Evolutionary conservation across 2,888 invertebrate genomes (phyloP).

Genomic region (Aleiodes testaceus): DNA sequence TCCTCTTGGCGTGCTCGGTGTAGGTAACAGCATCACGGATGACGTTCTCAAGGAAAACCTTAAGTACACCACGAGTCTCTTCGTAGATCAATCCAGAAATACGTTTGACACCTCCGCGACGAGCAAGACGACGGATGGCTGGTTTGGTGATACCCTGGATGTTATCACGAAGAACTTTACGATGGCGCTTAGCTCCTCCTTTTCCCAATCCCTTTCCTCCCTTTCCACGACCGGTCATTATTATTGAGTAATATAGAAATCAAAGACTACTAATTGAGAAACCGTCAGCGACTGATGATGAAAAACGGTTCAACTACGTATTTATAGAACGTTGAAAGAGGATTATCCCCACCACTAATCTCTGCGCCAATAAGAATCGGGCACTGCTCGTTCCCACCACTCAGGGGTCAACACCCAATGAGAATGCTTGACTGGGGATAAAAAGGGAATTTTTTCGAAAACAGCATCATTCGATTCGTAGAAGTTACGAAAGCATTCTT

Average conservation of each 20-base stretch:
- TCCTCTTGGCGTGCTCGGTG: constrained; percentile 90
- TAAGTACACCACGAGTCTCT: constrained; percentile 78
- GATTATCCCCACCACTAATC: background rate
- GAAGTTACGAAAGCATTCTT: background rate
- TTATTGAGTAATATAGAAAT: background rate
- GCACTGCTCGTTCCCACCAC: background rate
- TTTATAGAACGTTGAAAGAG: background rate
- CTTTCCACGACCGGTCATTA: constrained; percentile 87
- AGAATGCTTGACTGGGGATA: background rate
- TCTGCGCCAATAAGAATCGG: background rate
- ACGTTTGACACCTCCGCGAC: constrained; percentile 69
- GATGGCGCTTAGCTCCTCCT: constrained; percentile 87
- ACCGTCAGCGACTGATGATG: no score
- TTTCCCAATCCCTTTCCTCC: constrained; percentile 86
- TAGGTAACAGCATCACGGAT: constrained; percentile 90
- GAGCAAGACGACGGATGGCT: constrained; percentile 83
- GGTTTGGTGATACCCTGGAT: constrained; percentile 88
- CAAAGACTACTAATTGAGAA: constrained; percentile 51
- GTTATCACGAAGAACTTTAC: constrained; percentile 86
- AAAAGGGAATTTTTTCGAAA: background rate
- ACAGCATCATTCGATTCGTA: background rate
- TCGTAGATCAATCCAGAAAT: constrained; percentile 77
- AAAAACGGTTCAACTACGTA: background rate
- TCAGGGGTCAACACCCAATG: background rate
- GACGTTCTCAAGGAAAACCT: constrained; percentile 88